Conservation (phyloP, 2,113 vertebrate genomes). For the Corydoras maculifer region DNA sequence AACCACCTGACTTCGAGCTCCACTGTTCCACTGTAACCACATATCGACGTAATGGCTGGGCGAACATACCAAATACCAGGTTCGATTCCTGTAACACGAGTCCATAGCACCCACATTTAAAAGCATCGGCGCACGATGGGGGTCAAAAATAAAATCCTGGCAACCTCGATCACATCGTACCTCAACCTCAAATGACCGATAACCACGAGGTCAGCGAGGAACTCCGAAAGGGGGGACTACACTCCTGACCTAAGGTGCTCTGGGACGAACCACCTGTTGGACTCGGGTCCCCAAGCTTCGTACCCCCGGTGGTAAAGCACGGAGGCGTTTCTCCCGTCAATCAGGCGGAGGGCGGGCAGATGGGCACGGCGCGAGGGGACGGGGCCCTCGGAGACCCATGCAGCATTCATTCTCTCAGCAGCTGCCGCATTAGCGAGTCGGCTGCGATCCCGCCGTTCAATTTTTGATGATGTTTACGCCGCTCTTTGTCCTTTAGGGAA, state of each 20-base stretch:
- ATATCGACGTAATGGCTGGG: too few species aligned
- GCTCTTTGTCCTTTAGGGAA: conserved; percentile 63
- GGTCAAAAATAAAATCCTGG: too few species aligned
- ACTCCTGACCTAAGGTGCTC: neutral
- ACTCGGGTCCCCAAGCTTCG: neutral
- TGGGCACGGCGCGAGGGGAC: conserved; percentile 6
- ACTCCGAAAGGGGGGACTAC: conserved; percentile 8
- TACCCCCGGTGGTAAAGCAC: too few species aligned
- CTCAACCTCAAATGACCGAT: too few species aligned
- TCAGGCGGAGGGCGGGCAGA: conserved; percentile 6
- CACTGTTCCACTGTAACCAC: too few species aligned
- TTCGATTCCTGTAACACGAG: too few species aligned
- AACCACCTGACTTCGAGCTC: too few species aligned
- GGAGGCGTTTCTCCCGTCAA: neutral
- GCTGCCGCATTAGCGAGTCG: conserved; percentile 63
- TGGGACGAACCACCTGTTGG: conserved; percentile 13
- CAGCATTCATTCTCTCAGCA: conserved; percentile 48
- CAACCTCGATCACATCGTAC: too few species aligned
- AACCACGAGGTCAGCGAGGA: neutral
- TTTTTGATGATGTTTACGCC: conserved; percentile 76
- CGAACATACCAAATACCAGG: too few species aligned
- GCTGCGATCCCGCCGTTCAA: conserved; percentile 64
- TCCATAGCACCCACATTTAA: too few species aligned
- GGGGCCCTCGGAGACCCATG: conserved; percentile 13
- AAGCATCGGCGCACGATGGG: neutral